Base-by-base conservation (phyloP, 2,113 vertebrate species). In the Columba janthina region DNA sequence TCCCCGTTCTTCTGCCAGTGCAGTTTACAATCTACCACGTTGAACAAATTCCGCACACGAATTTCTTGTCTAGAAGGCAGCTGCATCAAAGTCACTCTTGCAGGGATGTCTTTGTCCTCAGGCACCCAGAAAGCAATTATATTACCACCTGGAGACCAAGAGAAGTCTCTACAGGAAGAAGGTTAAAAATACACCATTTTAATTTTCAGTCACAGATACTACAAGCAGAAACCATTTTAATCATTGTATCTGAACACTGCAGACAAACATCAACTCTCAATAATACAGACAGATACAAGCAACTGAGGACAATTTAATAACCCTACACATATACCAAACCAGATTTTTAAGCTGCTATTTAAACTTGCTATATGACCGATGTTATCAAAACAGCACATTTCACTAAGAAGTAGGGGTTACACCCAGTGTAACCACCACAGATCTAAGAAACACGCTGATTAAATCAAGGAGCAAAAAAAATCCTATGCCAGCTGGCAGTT, bases 61-160 rank as follows among this genome's bases (percentile, higher is more conserved):
- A 99, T 99, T 97, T 99, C 99, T 86, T 99, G 99, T 65, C 99
- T 98, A 65, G 98, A 98, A 25, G 99, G 99, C 76, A 99, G 92
- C 97, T 99, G 99, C 99, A 99, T 99, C 96, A 99, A 97, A 42
- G 99, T 99, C 81, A 99, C 99, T 90, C 99, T 98, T 51, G 99
- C 99, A 29, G 99, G 99, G 93, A 99, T 99, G 79, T 99, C 99
- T 94, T 99, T 99, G 95, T 99, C 99, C 96, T 99, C 99, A 5
- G 99, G 99, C 34, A 99, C 99, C 99, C 99, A 99, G 95, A 99
- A 99, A 4, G 99, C 99, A 93, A 99, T 99, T 97, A 99, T 99
- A 97, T 99, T 99, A 96, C 99, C 99, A 54, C 99, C 99, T 4
- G 99, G 99, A 85, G 99, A 99, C 99, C 99, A 99, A 0, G 99